phyloP scores from a whole-genome alignment of 2,797 vertebrate species.

The Choloepus didactylus region DNA sequence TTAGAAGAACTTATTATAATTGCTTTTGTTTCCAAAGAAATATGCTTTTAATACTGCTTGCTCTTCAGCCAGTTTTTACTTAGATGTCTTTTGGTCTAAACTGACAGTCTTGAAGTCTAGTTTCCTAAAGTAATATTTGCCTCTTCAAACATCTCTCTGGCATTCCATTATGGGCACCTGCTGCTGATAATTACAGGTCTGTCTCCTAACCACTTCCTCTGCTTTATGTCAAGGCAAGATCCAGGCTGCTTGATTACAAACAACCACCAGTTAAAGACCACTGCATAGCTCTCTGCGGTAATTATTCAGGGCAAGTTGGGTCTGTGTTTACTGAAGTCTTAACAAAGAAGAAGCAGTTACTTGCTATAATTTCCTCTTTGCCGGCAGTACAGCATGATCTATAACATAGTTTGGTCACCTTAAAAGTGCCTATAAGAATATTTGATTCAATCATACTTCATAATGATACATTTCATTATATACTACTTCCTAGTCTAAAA shows the following conservation, averaged over 20 bases:
- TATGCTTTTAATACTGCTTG: conserved; percentile 47
- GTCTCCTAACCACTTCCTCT: conserved; percentile 83
- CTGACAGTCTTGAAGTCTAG: conserved; percentile 70
- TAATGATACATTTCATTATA: conserved; percentile 50
- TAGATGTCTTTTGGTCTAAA: conserved; percentile 68
- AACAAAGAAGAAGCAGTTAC: conserved; percentile 62
- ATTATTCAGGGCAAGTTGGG: conserved; percentile 58
- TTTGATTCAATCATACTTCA: conserved; percentile 66
- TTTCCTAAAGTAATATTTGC: conserved; percentile 81
- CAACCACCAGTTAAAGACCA: conserved; percentile 64
- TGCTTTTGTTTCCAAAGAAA: conserved; percentile 67
- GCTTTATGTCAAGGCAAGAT: conserved; percentile 82
- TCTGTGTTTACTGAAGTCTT: conserved; percentile 61
- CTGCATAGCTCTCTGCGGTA: neutral
- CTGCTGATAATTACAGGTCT: conserved; percentile 87
- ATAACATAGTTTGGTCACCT: conserved; percentile 64
- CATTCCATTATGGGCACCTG: conserved; percentile 88
- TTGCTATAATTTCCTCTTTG: conserved; percentile 72
- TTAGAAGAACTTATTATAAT: conserved; percentile 58
- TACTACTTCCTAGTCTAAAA: conserved; percentile 45
- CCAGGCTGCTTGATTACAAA: conserved; percentile 78
- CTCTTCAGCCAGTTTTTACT: conserved; percentile 51
- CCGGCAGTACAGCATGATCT: conserved; percentile 57
- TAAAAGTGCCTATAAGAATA: conserved; percentile 10
- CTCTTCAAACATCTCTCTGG: conserved; percentile 82